phyloP scores from a whole-genome alignment of 2,797 vertebrate species.

The Esox masquinongy region DNA sequence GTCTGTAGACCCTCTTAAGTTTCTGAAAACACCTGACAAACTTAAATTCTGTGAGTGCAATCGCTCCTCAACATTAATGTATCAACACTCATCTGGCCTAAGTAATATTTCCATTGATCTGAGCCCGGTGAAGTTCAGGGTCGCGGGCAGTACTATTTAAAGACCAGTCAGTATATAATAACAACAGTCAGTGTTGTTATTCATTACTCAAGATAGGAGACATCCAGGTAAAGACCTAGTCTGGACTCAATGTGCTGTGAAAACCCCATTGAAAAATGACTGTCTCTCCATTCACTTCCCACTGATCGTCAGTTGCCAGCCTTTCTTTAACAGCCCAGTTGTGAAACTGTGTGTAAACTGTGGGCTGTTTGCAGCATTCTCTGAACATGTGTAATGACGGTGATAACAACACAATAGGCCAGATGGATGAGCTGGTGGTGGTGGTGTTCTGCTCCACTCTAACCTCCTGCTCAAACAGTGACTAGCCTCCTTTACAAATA shows the following conservation, averaged over 20 bases:
- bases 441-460: conserved; percentile 30
- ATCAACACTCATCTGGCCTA: background rate
- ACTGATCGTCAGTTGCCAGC: conserved; percentile 6
- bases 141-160: conserved; percentile 5
- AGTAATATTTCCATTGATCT: background rate
- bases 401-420: conserved; percentile 55
- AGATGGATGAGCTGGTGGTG: conserved; percentile 40
- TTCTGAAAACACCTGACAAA: background rate
- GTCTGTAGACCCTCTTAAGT: background rate
- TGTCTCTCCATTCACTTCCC: background rate
- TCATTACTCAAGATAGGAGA: background rate
- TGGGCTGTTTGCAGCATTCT: conserved; percentile 42
- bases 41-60: background rate
- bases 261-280: background rate
- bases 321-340: conserved; percentile 50
- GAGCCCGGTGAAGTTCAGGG: background rate
- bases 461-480: conserved; percentile 38
- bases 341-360: conserved; percentile 46
- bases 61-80: background rate
- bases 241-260: background rate
- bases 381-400: conserved; percentile 55
- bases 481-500: conserved; percentile 58
- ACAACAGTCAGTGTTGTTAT: background rate
- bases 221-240: conserved; percentile 13
- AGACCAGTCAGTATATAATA: background rate